phyloP scores from a whole-genome alignment of 2,888 invertebrate genomes.

The Notocelia uddmanniana region DNA sequence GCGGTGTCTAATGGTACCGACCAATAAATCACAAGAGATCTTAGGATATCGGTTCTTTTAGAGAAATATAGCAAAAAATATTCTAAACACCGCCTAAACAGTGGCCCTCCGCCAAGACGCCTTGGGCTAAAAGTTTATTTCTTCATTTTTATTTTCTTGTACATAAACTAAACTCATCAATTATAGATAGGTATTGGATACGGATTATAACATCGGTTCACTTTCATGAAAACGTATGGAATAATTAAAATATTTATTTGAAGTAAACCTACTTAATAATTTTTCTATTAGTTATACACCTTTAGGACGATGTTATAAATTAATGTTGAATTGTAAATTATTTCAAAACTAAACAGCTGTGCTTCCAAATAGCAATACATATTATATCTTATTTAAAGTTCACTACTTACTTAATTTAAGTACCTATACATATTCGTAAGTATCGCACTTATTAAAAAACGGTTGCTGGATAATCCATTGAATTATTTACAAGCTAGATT shows the following conservation, averaged over 20 bases:
- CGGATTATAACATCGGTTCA: not conserved
- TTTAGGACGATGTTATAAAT: too few relatives aligned
- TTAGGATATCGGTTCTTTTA: slow-evolving; percentile 69
- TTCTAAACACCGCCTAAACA: slow-evolving; percentile 72
- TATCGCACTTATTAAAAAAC: not conserved
- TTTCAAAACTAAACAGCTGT: too few relatives aligned
- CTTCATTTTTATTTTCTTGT: slow-evolving; percentile 68
- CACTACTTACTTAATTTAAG: too few relatives aligned
- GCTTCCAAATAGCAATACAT: too few relatives aligned
- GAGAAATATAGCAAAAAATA: slow-evolving; percentile 61
- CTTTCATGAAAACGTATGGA: not conserved
- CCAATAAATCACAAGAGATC: slow-evolving; percentile 78
- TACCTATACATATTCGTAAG: not conserved
- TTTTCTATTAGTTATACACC: too few relatives aligned
- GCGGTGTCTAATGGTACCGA: slow-evolving; percentile 66
- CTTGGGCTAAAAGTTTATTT: slow-evolving; percentile 70
- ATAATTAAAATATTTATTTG: too few relatives aligned
- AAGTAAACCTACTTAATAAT: too few relatives aligned
- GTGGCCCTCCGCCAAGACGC: slow-evolving; percentile 77
- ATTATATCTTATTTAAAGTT: too few relatives aligned
- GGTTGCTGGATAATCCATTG: too few relatives aligned
- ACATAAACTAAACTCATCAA: slow-evolving; percentile 51
- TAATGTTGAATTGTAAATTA: too few relatives aligned
- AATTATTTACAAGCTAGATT: not conserved
- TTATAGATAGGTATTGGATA: not conserved